Base-by-base conservation (phyloP, 30 jellyfish, hydroid and myxozoan genomes). In the Cassiopea andromeda region DNA sequence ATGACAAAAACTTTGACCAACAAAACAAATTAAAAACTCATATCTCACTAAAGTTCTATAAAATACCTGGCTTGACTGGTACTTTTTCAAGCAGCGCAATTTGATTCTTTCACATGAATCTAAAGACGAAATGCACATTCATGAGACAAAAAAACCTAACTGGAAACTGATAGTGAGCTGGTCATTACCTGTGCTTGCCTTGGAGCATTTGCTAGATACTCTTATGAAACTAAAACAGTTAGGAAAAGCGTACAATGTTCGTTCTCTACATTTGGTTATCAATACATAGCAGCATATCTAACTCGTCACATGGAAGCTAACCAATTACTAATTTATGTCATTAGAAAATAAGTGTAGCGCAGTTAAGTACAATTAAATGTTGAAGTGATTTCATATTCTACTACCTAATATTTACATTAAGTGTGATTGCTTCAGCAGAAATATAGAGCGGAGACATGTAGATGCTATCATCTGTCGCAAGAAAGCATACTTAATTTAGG, bases 41-140 rank as follows among this genome's bases (percentile, higher is more conserved):
- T 14, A n/a, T 70, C 79, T 70, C 4, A 70, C 79, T 1, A 71
- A 46, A 44, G 91, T 83, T 83, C 91, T 68, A 83, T 43, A 44
- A 70, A 13, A 83, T 83, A 83, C 91, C 91, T 83, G 76, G 77
- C 46, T 19, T 48, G 78, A 80, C 75, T 68, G 72, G 16, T 78
- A 48, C 60, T 48, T 45, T 83, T 77, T 69, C 83, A 68, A 77
- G 70, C 49, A 46, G 54, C 75, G 84, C 91, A 59, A 66, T 77
- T 27, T 80, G 91, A 1, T 47, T 83, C 84, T 83, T 83, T 48
- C 70, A 68, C 91, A 68, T 84, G 91, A 83, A 72, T 83, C 91
- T 83, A 68, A 83, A 83, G 91, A 83, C 84, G 80, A 83, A 83
- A 83, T 83, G 70, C 77, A 83, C 5, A 83, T 6, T 80, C 48